A percentile compares a stretch with the other conserved stretches of the same genome.
Conservation (phyloP, 2,888 invertebrate species). For the Cosmia trapezina region DNA sequence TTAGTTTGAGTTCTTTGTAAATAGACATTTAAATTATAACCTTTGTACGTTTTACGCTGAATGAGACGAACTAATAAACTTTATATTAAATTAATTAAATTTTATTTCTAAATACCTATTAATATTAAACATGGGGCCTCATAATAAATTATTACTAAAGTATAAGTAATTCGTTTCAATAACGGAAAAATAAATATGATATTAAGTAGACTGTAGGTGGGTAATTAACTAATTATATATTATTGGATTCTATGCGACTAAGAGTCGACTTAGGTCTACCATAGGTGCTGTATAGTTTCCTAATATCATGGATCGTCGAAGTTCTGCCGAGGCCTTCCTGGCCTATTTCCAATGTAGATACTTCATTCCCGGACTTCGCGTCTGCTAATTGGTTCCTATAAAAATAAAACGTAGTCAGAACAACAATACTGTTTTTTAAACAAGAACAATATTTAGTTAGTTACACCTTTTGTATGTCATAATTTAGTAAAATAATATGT, state of each 20-base stretch:
- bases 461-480: background rate
- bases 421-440: background rate
- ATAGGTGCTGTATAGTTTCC: constrained; percentile 72
- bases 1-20: constrained; percentile 74
- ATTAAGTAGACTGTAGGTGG: background rate
- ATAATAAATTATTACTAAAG: constrained; percentile 9
- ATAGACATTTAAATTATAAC: constrained; percentile 77
- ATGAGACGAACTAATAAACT: constrained; percentile 68
- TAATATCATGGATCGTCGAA: constrained; percentile 73
- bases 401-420: background rate
- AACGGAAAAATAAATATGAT: background rate
- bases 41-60: constrained; percentile 67
- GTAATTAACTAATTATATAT: background rate
- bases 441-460: background rate
- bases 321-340: constrained; percentile 59
- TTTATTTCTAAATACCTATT: constrained; percentile 46
- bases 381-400: constrained; percentile 68
- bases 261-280: background rate
- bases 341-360: background rate
- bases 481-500: constrained; percentile 28
- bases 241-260: too few species aligned
- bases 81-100: constrained; percentile 32
- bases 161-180: background rate
- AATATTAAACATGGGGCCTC: background rate
- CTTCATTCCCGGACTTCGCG: constrained; percentile 31